These are phyloP conservation scores for Spatulosminthurus flaviceps DNA, from an alignment of 2,888 invertebrate genomes.

Conservation along the genomic window DNA sequence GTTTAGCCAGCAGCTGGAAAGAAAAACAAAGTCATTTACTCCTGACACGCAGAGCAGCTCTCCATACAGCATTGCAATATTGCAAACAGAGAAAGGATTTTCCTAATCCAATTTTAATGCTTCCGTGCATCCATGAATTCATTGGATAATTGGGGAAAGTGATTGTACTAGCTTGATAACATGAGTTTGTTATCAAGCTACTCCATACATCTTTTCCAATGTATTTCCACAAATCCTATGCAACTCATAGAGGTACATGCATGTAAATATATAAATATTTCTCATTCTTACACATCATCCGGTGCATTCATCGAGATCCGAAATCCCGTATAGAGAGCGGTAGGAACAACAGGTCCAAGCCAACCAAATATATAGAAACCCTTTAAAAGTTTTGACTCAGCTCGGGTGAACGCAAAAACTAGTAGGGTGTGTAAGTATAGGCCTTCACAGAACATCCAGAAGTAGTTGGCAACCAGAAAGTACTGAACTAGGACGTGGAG, in stretches of 20 bases:
- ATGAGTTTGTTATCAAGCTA: no score
- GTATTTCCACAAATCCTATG: slow-evolving; percentile 62
- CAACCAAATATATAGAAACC: slow-evolving; percentile 87
- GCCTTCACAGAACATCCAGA: slow-evolving; percentile 97
- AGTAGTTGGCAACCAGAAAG: slow-evolving; percentile 90
- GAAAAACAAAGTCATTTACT: not conserved
- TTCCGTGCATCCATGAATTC: no score
- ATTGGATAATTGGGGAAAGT: no score
- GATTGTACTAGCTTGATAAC: no score
- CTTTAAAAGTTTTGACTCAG: slow-evolving; percentile 83
- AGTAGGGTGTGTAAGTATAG: slow-evolving; percentile 82
- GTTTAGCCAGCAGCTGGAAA: slow-evolving; percentile 79
- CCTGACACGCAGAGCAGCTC: no score
- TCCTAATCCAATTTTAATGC: no score
- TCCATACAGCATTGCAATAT: no score
- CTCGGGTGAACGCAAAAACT: slow-evolving; percentile 88
- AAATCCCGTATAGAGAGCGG: slow-evolving; percentile 71
- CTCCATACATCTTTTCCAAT: no score
- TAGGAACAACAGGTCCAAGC: slow-evolving; percentile 78
- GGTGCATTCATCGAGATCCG: slow-evolving; percentile 66
- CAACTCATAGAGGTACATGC: no score
- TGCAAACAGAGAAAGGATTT: no score
- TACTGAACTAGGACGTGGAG: slow-evolving; percentile 86
- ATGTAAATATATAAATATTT: no score
- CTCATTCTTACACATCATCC: slow-evolving; percentile 70